Base-by-base conservation (phyloP, 2,797 vertebrate species). In the Eulemur mongoz region DNA sequence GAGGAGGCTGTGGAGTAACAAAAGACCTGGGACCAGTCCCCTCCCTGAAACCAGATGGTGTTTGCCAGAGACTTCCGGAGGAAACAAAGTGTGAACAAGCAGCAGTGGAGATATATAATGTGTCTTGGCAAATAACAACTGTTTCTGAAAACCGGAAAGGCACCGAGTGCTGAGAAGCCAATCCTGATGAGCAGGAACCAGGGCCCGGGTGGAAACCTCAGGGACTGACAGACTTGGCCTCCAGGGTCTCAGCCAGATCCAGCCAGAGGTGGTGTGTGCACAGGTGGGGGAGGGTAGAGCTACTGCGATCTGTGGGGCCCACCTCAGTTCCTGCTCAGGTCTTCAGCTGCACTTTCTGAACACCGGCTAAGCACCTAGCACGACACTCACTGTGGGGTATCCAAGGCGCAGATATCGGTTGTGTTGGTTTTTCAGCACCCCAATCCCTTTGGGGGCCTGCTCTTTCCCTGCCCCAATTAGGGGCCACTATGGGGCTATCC, bases 41-140 rank as follows among this genome's bases (percentile, higher is more conserved):
- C 3, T 88, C 18, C 12, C 80, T 52, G 81, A 67, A 93, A 57
- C 85, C 90, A 91, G 84, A 61, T 52, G 69, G 72, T 40, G 48
- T 45, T 93, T 67, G 38, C 65, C 54, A 70, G 81, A 82, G 76
- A 59, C 32, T 43, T 88, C 23, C 45, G 30, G 81, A 90, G 61
- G 78, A 92, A 25, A n/a, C 52, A 1, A 45, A 32, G 45, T 38
- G 87, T 70, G 92, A 91, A 82, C 4, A 17, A 72, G 75, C 70
- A 11, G 38, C 30, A 8, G 45, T 35, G 38, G 35, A n/a, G 84
- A 79, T 30, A 35, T 0, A 23, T 14, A 22, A 35, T 13, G 1
- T 67, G 38, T 69, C 94, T 87, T 84, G 48, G 79, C 79, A 76
- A 90, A 75, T 20, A 92, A 35, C 69, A 93, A 70, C 35, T 38